Percentiles rank a stretch among this genome's conserved stretches.
phyloP scores from a whole-genome alignment of 2,113 vertebrate species.

The Pyxicephalus adspersus region DNA sequence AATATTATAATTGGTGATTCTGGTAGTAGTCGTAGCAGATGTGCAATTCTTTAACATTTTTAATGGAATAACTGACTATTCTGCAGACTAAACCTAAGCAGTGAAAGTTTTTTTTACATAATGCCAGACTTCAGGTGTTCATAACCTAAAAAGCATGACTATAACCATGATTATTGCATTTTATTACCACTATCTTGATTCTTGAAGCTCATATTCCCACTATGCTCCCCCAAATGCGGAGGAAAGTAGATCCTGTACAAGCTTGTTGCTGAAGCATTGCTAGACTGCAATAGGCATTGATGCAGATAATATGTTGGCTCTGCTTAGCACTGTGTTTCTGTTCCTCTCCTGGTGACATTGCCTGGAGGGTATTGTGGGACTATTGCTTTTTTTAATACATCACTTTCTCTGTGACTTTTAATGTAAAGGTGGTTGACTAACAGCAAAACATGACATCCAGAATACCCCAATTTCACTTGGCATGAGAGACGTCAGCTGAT shows the following conservation, averaged over 20 bases:
- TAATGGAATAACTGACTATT: no score
- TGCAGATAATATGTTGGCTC: constrained; percentile 41
- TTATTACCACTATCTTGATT: background rate
- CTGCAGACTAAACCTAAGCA: no score
- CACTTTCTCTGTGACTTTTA: constrained; percentile 8
- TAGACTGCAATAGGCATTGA: constrained; percentile 18
- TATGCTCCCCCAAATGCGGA: constrained; percentile 62
- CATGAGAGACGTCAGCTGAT: background rate
- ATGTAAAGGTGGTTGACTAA: constrained; percentile 12
- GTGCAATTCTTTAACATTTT: no score
- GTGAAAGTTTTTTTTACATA: no score
- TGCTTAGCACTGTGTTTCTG: constrained; percentile 19
- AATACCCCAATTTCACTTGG: background rate
- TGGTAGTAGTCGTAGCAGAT: no score
- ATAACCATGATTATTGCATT: background rate
- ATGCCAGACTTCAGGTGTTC: no score
- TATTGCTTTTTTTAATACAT: constrained; percentile 4
- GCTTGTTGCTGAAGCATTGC: constrained; percentile 8
- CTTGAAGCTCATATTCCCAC: background rate
- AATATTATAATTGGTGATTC: no score
- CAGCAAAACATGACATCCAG: constrained; percentile 20
- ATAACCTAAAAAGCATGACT: background rate
- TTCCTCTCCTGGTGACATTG: constrained; percentile 43
- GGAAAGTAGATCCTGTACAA: constrained; percentile 55
- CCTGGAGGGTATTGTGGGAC: constrained; percentile 37